phyloP scores from a whole-genome alignment of 2,797 vertebrate genomes.

The Potorous gilbertii region DNA sequence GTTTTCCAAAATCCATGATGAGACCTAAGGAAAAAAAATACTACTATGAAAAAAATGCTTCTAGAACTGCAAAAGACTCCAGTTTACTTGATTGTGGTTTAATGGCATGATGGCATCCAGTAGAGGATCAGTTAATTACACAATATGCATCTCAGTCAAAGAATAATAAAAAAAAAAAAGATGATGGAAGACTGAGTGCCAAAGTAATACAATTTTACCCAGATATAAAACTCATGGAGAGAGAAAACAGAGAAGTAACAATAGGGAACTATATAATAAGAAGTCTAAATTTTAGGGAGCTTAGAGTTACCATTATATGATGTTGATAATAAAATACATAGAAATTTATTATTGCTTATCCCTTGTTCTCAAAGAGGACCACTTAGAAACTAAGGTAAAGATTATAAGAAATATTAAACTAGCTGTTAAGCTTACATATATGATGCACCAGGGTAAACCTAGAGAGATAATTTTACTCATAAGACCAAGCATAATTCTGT shows the following conservation, averaged over 20 bases:
- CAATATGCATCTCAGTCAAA: not conserved
- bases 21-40: not conserved
- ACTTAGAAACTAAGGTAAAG: not conserved
- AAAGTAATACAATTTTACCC: not conserved
- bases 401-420: not conserved
- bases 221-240: not conserved
- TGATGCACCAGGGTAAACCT: not conserved
- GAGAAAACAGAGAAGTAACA: not conserved
- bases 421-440: not conserved
- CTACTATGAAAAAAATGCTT: not conserved
- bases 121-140: not conserved
- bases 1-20: not conserved
- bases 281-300: not conserved
- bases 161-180: not conserved
- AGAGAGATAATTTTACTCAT: not conserved
- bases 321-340: not conserved
- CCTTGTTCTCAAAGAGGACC: not conserved
- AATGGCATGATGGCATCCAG: not conserved
- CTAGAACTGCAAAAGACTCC: not conserved
- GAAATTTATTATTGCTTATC: not conserved
- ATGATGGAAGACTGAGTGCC: not conserved
- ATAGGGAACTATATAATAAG: not conserved
- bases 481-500: not conserved
- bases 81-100: not conserved
- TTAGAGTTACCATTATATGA: not conserved